Base-by-base conservation (phyloP, 2,888 invertebrate genomes). In the Agrotis puta region DNA sequence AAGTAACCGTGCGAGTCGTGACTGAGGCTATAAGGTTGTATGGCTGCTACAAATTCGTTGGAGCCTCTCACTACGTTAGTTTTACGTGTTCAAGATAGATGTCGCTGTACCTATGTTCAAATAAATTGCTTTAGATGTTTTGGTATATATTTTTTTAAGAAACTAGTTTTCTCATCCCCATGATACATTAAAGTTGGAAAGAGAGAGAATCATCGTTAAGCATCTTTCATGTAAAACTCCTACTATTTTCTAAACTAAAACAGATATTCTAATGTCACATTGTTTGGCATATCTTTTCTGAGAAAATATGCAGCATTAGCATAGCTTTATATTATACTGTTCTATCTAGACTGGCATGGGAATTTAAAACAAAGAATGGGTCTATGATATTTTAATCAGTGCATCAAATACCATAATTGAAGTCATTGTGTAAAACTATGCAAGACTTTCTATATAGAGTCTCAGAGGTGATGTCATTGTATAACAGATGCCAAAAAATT, bases 301-400 rank as follows among this genome's bases (percentile, higher is more conserved):
- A 48, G 83, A 83, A 79, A 70, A 50, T 70, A 68, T 59, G 51
- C 33, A 62, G 13, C 24, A 57, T 63, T 48, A 65, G 22, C 64
- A 54, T 61, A 50, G 14, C 13, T 11, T 39, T 39, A 11, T 39
- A 39, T 39, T 9, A 63, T 65, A 59, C 71, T 53, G 59, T 77
- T 64, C 14, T 53, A 78, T 64, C 33, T 64, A 72, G 67, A 58
- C 81, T n/a, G 62, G 14, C 74, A 64, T 81, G 85, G 57, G 84
- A 82, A 79, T 58, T 73, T 61, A 16, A 57, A 62, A 65, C 61
- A 69, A 57, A 74, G 62, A 73, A 70, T 64, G 56, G 9, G 39
- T 20, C 39, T 39, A 66, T 56, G 68, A 50, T 78, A 79, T 79
- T 82, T 79, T 84, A 82, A 84, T 82, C 85, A 79, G 72, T 70